Evolutionary conservation across 2,888 invertebrate genomes (phyloP).

Genomic region (Brenthis hecate): DNA sequence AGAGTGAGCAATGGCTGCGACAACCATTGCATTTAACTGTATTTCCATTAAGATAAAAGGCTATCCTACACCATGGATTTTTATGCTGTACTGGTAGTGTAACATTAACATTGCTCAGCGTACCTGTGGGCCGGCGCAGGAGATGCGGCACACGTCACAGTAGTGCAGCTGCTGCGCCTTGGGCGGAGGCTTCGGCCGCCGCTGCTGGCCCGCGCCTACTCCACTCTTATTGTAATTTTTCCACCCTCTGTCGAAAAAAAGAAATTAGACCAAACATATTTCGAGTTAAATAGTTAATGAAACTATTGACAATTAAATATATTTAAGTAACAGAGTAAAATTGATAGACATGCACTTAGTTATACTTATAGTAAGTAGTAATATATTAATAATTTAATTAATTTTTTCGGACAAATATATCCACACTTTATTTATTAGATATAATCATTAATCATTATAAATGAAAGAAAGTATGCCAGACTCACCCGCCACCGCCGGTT

Average conservation of each 20-base stretch:
- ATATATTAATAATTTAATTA: no score
- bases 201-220: slow-evolving; percentile 81
- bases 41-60: no score
- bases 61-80: no score
- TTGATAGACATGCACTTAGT: slow-evolving; percentile 6
- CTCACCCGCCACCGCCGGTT: slow-evolving; percentile 75
- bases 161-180: slow-evolving; percentile 97
- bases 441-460: not conserved
- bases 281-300: no score
- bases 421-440: not conserved
- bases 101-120: not conserved
- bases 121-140: slow-evolving; percentile 96
- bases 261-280: slow-evolving; percentile 29
- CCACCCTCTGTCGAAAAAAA: slow-evolving; percentile 64
- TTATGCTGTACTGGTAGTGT: not conserved
- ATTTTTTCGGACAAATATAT: no score
- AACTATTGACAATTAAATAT: no score
- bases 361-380: not conserved
- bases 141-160: slow-evolving; percentile 99
- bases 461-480: slow-evolving; percentile 8
- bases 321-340: slow-evolving; percentile 1
- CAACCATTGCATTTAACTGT: no score
- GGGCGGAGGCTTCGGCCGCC: slow-evolving; percentile 90
- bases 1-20: no score
- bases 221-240: slow-evolving; percentile 76